phyloP scores from a whole-genome alignment of 2,888 invertebrate species.

The Oscheius onirici region DNA sequence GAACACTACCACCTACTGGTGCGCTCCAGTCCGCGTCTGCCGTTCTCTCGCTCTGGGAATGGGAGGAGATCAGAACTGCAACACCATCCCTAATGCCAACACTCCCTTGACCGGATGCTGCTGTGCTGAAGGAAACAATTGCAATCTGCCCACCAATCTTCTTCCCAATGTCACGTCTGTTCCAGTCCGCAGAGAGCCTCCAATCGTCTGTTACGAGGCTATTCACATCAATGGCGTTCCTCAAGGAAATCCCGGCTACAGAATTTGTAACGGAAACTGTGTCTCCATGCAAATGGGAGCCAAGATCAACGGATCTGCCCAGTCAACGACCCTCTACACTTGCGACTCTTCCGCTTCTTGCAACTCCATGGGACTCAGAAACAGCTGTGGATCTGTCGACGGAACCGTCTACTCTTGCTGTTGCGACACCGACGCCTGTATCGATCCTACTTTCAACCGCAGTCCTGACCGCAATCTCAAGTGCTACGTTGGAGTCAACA shows the following conservation, averaged over 20 bases:
- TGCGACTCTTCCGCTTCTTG: slow-evolving; percentile 50
- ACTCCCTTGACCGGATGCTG: slow-evolving; percentile 51
- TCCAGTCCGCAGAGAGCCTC: slow-evolving; percentile 39
- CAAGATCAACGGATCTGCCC: slow-evolving; percentile 33
- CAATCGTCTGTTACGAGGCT: slow-evolving; percentile 54
- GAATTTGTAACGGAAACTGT: slow-evolving; percentile 52
- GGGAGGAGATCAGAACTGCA: slow-evolving; percentile 52
- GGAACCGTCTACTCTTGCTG: slow-evolving; percentile 46
- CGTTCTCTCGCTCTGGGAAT: slow-evolving; percentile 51
- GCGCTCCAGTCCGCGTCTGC: slow-evolving; percentile 49
- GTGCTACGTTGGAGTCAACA: slow-evolving; percentile 33
- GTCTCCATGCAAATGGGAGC: slow-evolving; percentile 45
- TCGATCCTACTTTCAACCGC: slow-evolving; percentile 51
- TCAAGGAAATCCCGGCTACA: slow-evolving; percentile 33
- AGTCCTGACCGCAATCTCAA: slow-evolving; percentile 24
- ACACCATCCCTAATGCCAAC: slow-evolving; percentile 41
- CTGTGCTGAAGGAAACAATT: slow-evolving; percentile 40
- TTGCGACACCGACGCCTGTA: slow-evolving; percentile 53
- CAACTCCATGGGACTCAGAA: slow-evolving; percentile 44
- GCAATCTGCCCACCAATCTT: slow-evolving; percentile 42
- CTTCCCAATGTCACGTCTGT: slow-evolving; percentile 41
- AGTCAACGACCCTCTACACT: slow-evolving; percentile 46
- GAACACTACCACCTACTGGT: slow-evolving; percentile 49
- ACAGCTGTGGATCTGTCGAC: slow-evolving; percentile 48
- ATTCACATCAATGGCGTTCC: slow-evolving; percentile 46